Percentiles rank a stretch among this genome's conserved stretches.
Evolutionary conservation across 1,140 invertebrate genomes (phyloP).

Genomic region (Macrotrachela quadricornifera): DNA sequence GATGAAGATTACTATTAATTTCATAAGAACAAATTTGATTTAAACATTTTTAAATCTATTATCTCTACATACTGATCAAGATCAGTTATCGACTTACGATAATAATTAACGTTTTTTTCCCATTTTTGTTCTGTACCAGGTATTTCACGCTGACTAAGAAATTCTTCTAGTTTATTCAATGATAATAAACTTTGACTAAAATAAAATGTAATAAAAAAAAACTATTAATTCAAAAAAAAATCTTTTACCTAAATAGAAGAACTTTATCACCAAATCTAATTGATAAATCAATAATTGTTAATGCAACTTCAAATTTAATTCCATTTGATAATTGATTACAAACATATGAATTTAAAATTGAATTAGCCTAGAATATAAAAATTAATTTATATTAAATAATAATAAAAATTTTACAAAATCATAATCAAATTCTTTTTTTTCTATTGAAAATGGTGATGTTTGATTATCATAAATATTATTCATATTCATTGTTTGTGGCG

Average conservation of each 20-base stretch:
- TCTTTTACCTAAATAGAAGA: constrained; percentile 50
- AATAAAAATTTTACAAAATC: neutral
- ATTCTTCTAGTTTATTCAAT: constrained; percentile 85
- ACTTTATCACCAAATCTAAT: constrained; percentile 64
- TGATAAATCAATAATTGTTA: constrained; percentile 72
- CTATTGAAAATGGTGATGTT: no score
- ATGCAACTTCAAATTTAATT: constrained; percentile 79
- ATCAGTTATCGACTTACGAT: no score
- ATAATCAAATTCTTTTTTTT: no score
- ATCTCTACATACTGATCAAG: constrained; percentile 47
- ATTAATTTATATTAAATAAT: neutral
- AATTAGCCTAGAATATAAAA: constrained; percentile 42
- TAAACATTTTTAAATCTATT: constrained; percentile 9
- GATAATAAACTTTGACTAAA: constrained; percentile 78
- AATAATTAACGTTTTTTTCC: constrained; percentile 67
- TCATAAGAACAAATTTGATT: no score
- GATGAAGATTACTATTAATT: no score
- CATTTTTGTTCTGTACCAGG: constrained; percentile 49
- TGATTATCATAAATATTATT: no score
- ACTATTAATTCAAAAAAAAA: neutral
- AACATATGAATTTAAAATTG: constrained; percentile 61
- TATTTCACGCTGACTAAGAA: constrained; percentile 54
- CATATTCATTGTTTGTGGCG: no score
- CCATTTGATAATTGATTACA: constrained; percentile 74
- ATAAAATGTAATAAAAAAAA: no score